Base-by-base conservation (phyloP, 64 coral and sea anemone genomes). In the Pocillopora verrucosa region DNA sequence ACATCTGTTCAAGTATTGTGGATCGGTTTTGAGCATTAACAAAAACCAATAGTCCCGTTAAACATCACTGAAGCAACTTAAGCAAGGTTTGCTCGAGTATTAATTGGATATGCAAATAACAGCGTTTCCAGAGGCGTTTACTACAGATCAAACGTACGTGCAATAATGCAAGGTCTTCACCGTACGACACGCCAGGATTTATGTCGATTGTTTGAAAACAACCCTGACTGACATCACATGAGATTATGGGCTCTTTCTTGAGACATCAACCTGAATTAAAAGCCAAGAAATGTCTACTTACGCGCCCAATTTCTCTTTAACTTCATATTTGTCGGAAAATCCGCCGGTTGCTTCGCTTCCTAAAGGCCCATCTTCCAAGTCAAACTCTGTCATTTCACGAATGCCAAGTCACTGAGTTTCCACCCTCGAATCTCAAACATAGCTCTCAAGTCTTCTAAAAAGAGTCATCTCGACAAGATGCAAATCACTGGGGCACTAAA, bases 271-370 rank as follows among this genome's bases (percentile, higher is more conserved):
- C 30, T 83, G 10, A 64, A 16, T 11, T 0, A 3, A 14, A 63
- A 69, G n/a, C 9, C 14, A 67, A 83, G 41, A 61, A 85, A 57
- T 20, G 20, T 70, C 11, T 13, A 92, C 90, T 86, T 87, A 92
- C 90, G 82, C 84, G 79, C 90, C 90, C 60, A 92, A 61, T 59
- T 79, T 59, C 65, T 92, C 90, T 20, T 92, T 92, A 5, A 86
- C 82, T 80, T 92, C 90, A 19, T 92, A 92, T 65, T 87, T 92
- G 35, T 92, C 90, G 1, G 76, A 87, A 73, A 92, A 87, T 63
- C 90, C 90, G 35, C 90, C 90, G 36, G 90, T 92, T 58, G 90
- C 75, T 80, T 92, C 90, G 30, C 83, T 86, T 80, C 83, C 90
- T 62, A 92, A 60, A 74, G 86, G 74, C 67, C 83, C 90, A 92